Evolutionary conservation across 2,888 invertebrate species (phyloP).

Genomic region (Lasioglossum vierecki): DNA sequence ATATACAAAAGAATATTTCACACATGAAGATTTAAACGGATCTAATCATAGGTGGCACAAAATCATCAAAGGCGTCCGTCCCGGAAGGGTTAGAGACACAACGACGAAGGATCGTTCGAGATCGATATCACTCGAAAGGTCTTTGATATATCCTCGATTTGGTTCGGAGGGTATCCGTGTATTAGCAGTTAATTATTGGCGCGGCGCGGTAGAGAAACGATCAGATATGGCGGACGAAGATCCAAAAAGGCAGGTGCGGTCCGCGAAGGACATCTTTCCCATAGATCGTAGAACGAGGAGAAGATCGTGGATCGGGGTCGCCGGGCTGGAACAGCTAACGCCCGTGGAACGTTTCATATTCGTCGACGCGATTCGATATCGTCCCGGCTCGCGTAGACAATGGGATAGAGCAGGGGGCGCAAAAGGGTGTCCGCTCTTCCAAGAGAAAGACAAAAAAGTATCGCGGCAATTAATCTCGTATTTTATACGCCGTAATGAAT

Average conservation of each 20-base stretch:
- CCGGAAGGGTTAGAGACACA: not conserved
- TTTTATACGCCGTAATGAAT: conserved; percentile 75
- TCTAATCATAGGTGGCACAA: not conserved
- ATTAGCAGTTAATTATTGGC: conserved; percentile 45
- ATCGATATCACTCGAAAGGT: not conserved
- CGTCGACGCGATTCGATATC: conserved; percentile 46
- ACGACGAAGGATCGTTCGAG: not conserved
- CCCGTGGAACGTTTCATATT: conserved; percentile 29
- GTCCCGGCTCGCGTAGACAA: conserved; percentile 53
- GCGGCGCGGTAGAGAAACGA: conserved; percentile 32
- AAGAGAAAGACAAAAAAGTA: conserved; percentile 61
- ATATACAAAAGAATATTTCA: not conserved
- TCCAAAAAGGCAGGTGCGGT: conserved; percentile 64
- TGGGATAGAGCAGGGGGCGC: conserved; percentile 41
- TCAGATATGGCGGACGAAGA: conserved; percentile 63
- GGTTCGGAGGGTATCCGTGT: conserved; percentile 30
- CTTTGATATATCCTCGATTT: conserved; percentile 15
- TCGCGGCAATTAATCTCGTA: conserved; percentile 77
- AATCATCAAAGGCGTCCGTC: not conserved
- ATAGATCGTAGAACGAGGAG: conserved; percentile 46
- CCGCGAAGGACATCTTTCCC: conserved; percentile 60
- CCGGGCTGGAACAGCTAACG: conserved; percentile 57
- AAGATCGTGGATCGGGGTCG: conserved; percentile 43
- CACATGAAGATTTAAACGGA: not conserved
- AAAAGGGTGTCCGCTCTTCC: conserved; percentile 52